Evolutionary conservation across 2,113 vertebrate species (phyloP).

Genomic region (Sprattus sprattus): DNA sequence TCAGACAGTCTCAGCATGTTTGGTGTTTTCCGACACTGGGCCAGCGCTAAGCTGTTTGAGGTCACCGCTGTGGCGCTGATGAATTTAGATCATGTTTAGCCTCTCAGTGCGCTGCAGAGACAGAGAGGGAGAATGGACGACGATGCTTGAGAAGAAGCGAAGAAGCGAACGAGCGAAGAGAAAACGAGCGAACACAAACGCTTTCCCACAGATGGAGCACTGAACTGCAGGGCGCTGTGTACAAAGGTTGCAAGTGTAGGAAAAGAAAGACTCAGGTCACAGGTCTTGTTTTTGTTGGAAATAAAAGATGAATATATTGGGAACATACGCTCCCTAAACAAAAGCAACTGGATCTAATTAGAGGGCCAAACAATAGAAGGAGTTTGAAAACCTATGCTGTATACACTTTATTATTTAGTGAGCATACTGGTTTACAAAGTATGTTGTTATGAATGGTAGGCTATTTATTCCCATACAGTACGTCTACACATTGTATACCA

Average conservation of each 20-base stretch:
- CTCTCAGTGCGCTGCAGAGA: not conserved
- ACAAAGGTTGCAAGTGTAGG: constrained; percentile 5
- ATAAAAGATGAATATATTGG: constrained; percentile 12
- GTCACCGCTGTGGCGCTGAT: not conserved
- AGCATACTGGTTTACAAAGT: not conserved
- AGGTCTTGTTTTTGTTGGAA: constrained; percentile 10
- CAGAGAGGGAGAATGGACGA: not conserved
- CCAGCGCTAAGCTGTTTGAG: constrained; percentile 14
- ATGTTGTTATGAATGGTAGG: not conserved
- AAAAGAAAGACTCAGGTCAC: not conserved
- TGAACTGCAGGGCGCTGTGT: not conserved
- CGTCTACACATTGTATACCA: not conserved
- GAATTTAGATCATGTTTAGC: not conserved
- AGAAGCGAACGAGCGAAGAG: not conserved
- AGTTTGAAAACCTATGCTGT: not conserved
- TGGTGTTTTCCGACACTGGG: constrained; percentile 1
- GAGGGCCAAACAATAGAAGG: not conserved
- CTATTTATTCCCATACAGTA: not conserved
- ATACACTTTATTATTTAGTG: not conserved
- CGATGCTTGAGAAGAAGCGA: not conserved
- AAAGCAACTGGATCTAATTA: not conserved
- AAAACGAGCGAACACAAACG: not conserved
- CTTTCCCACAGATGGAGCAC: constrained; percentile 1
- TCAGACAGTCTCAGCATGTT: constrained; percentile 7
- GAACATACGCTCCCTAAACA: constrained; percentile 6